Evolutionary conservation across 1,140 invertebrate genomes (phyloP).

Genomic region (Pemphigus obesinymphae): DNA sequence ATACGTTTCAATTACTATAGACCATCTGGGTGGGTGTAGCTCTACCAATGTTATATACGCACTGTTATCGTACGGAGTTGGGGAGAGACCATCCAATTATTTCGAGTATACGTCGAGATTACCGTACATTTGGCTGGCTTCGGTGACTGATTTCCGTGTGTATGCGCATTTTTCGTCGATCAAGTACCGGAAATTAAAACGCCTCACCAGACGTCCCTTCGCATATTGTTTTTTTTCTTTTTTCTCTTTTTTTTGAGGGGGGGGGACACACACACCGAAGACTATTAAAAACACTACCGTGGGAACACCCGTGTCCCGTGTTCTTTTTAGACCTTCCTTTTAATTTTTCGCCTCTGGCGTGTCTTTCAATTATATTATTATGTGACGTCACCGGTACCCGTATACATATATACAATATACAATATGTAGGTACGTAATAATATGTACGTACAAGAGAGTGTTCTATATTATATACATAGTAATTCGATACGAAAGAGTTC

Average conservation of each 20-base stretch:
- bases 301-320: background rate
- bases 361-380: constrained; percentile 12
- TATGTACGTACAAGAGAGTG: too few species aligned
- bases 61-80: too few species aligned
- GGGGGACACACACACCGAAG: background rate
- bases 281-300: constrained; percentile 24
- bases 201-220: background rate
- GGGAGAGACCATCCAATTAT: background rate
- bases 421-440: background rate
- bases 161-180: background rate
- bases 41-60: too few species aligned
- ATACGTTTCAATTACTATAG: too few species aligned
- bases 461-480: too few species aligned
- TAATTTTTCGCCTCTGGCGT: background rate
- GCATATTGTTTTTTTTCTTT: too few species aligned
- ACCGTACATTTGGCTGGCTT: background rate
- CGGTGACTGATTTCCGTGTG: constrained; percentile 17
- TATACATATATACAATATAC: too few species aligned
- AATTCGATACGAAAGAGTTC: constrained; percentile 27
- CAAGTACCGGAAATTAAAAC: constrained; percentile 31
- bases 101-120: background rate
- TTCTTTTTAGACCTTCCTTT: background rate
- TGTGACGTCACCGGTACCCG: background rate
- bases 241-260: too few species aligned
- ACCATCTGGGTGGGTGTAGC: too few species aligned